phyloP scores from a whole-genome alignment of 2,888 invertebrate genomes.

The Silvanus unidentatus region DNA sequence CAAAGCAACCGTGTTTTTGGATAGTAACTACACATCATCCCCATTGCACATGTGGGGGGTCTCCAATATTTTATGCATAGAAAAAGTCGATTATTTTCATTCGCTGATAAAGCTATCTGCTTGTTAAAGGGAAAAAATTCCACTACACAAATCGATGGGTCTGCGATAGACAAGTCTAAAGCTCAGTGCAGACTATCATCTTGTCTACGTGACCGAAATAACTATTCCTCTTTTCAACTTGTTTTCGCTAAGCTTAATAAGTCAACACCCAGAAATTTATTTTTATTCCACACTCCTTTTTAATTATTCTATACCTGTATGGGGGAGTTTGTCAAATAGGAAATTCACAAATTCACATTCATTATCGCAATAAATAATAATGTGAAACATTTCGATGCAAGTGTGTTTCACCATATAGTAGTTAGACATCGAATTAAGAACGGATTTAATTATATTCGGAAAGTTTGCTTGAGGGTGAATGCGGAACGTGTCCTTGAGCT shows the following conservation, averaged over 20 bases:
- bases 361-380: slow-evolving; percentile 53
- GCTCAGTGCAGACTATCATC: slow-evolving; percentile 74
- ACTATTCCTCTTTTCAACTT: slow-evolving; percentile 68
- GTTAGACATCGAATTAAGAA: slow-evolving; percentile 55
- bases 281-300: too few species aligned
- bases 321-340: too few species aligned
- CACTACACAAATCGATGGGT: slow-evolving; percentile 52
- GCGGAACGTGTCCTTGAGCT: slow-evolving; percentile 66
- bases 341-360: too few species aligned
- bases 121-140: too few species aligned
- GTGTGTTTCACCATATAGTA: slow-evolving; percentile 49
- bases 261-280: slow-evolving; percentile 70
- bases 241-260: slow-evolving; percentile 59
- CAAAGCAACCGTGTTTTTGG: slow-evolving; percentile 79
- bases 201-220: slow-evolving; percentile 63
- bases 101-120: slow-evolving; percentile 80
- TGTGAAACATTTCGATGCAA: slow-evolving; percentile 62
- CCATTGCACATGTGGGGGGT: too few species aligned
- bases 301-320: too few species aligned
- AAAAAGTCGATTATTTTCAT: too few species aligned
- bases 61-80: too few species aligned
- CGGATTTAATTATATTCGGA: slow-evolving; percentile 66
- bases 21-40: slow-evolving; percentile 82
- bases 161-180: slow-evolving; percentile 69
- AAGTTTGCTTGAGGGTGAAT: slow-evolving; percentile 66